Percentiles rank a stretch among this genome's conserved stretches.
Conservation (phyloP, 2,888 invertebrate species). For the Acrobasis suavella region DNA sequence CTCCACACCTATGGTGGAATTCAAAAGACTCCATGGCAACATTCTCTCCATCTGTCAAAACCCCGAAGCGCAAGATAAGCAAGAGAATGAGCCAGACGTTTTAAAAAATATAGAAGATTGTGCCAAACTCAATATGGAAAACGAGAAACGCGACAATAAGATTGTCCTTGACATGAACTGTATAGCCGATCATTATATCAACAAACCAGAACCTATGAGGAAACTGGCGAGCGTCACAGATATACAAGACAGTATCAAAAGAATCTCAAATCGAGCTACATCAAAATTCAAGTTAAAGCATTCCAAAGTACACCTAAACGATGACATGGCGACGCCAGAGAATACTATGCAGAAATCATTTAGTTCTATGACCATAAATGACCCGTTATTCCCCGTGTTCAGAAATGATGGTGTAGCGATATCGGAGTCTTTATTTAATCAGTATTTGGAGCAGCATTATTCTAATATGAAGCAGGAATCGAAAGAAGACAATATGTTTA, state of each 20-base stretch:
- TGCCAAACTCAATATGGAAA: constrained; percentile 55
- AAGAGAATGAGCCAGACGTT: constrained; percentile 72
- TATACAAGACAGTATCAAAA: constrained; percentile 83
- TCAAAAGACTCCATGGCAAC: constrained; percentile 87
- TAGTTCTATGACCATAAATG: constrained; percentile 87
- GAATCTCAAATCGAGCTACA: constrained; percentile 80
- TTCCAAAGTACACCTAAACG: constrained; percentile 49
- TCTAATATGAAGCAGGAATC: constrained; percentile 76
- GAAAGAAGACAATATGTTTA: constrained; percentile 72
- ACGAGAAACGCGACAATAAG: constrained; percentile 65
- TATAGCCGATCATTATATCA: constrained; percentile 75
- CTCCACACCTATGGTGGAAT: constrained; percentile 90
- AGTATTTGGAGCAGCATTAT: constrained; percentile 86
- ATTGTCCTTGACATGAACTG: constrained; percentile 67
- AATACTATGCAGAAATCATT: constrained; percentile 57
- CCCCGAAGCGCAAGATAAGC: constrained; percentile 81
- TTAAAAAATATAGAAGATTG: constrained; percentile 65
- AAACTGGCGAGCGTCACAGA: constrained; percentile 84
- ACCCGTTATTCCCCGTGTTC: constrained; percentile 90
- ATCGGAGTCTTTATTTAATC: constrained; percentile 87
- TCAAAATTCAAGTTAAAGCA: constrained; percentile 78
- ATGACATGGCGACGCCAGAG: constrained; percentile 61
- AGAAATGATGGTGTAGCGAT: constrained; percentile 87
- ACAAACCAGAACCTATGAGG: constrained; percentile 71
- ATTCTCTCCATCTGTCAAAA: constrained; percentile 89